Evolutionary conservation across 2,888 invertebrate genomes (phyloP), one percentile per base, ranked within the genome.

Genomic region (Sphaerophoria taeniata): DNA sequence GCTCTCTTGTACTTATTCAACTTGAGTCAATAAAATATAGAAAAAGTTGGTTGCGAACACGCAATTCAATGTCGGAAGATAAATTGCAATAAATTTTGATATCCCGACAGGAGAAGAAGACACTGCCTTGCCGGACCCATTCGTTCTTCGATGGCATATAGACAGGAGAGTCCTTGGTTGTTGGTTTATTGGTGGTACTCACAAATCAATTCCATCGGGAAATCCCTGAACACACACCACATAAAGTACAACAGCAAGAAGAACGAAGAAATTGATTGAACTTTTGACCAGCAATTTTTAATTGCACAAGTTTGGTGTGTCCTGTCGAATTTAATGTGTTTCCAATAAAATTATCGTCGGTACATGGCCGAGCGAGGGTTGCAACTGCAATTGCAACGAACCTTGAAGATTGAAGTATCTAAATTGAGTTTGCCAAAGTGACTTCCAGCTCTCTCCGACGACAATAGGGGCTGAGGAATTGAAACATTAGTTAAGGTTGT

Each of bases 401-500:
- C 65, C 70, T 74, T 71, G 45, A 51, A 60, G 63, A 63, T 74
- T 71, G 45, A 51, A 60, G 63, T 63, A 75, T 75, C 53, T 39
- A 39, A 39, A 75, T 81, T 75, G 71, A 65, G 53, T 45, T 31
- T 43, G 33, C 14, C 31, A 58, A n/a, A 14, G 7, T 16, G 24
- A 49, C 7, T 16, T 24, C 11, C 12, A 9, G 36, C 33, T 9
- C 12, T 11, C 36, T 36, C 4, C 36, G 11, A 11, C 2, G 34
- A 33, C n/a, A 47, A 14, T 33, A 39, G 14, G 61, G 45, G 58
- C 71, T 72, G 71, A 76, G 76, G 47, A 71, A 67, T 60, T 47
- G 67, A 82, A 76, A 76, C 72, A 82, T 84, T 84, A 84, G 79
- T 80, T 84, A 69, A 79, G 79, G 79, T 80, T 79, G 75, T 75